Percentiles rank a stretch among this genome's conserved stretches.
Evolutionary conservation across 2,888 invertebrate species (phyloP).

Genomic region (Miltochrista miniata): DNA sequence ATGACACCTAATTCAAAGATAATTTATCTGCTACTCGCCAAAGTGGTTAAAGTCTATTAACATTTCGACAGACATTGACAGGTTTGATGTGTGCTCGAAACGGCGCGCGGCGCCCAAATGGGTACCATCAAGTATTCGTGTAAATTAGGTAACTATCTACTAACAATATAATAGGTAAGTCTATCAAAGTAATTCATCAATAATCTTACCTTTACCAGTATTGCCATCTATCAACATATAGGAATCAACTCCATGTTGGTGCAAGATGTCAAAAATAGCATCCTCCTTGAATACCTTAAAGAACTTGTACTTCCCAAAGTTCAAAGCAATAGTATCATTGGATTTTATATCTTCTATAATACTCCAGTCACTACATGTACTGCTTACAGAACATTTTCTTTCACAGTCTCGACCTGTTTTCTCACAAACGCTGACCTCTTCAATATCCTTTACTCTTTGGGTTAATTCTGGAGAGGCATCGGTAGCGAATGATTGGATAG

Average conservation of each 20-base stretch:
- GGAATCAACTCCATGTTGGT: slow-evolving; percentile 63
- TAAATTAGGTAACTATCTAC: too few species aligned
- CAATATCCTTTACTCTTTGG: slow-evolving; percentile 76
- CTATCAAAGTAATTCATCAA: too few species aligned
- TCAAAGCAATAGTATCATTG: slow-evolving; percentile 66
- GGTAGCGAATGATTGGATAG: slow-evolving; percentile 88
- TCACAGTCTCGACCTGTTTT: slow-evolving; percentile 46
- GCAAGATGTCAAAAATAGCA: slow-evolving; percentile 75
- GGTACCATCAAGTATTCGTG: too few species aligned
- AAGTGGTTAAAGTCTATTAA: too few species aligned
- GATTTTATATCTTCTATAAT: slow-evolving; percentile 41
- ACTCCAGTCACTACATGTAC: slow-evolving; percentile 58
- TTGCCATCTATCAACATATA: slow-evolving; percentile 87
- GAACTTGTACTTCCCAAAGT: slow-evolving; percentile 74
- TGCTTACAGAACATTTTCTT: slow-evolving; percentile 54
- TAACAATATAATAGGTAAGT: too few species aligned
- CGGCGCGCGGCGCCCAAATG: too few species aligned
- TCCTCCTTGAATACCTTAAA: slow-evolving; percentile 72
- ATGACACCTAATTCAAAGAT: too few species aligned
- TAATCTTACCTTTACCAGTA: slow-evolving; percentile 87
- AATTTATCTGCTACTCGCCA: too few species aligned
- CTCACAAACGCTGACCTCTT: slow-evolving; percentile 56
- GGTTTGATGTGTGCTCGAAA: too few species aligned
- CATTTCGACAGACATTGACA: too few species aligned
- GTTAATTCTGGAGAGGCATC: slow-evolving; percentile 83